A percentile compares a stretch with the other conserved stretches of the same genome.
These are phyloP conservation scores for Rhorus exstirpatorius DNA, from an alignment of 2,888 invertebrate species.

Conservation along the genomic window DNA sequence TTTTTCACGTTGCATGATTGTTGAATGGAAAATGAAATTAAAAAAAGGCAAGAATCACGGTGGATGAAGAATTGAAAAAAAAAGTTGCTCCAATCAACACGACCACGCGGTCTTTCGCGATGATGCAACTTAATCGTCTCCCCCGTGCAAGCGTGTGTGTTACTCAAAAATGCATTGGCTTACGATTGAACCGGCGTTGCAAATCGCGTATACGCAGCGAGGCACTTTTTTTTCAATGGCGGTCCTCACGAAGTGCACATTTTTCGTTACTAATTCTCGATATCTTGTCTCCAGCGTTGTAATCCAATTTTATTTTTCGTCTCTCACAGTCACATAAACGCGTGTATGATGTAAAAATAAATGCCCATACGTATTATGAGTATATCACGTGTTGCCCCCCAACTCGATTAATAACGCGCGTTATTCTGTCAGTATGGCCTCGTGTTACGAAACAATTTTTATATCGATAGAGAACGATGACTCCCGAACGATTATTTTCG, in stretches of 20 bases:
- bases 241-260: not conserved
- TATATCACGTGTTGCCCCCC: slow-evolving; percentile 20
- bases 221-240: not conserved
- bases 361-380: not conserved
- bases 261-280: not conserved
- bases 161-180: not conserved
- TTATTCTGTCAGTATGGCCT: slow-evolving; percentile 27
- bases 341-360: not conserved
- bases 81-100: not conserved
- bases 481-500: slow-evolving; percentile 1
- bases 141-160: not conserved
- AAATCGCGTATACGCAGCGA: not conserved
- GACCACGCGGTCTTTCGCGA: slow-evolving; percentile 1
- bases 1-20: too few species aligned
- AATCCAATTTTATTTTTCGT: not conserved
- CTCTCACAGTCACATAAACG: too few species aligned
- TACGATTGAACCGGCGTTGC: not conserved
- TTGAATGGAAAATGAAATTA: too few species aligned
- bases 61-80: not conserved
- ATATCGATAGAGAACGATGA: not conserved
- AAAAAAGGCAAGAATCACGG: too few species aligned
- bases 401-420: too few species aligned
- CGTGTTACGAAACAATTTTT: slow-evolving; percentile 31
- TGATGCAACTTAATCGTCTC: slow-evolving; percentile 5
- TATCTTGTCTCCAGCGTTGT: not conserved